Base-by-base conservation (phyloP, 2,888 invertebrate genomes). In the Disparrhopalites patrizii region DNA sequence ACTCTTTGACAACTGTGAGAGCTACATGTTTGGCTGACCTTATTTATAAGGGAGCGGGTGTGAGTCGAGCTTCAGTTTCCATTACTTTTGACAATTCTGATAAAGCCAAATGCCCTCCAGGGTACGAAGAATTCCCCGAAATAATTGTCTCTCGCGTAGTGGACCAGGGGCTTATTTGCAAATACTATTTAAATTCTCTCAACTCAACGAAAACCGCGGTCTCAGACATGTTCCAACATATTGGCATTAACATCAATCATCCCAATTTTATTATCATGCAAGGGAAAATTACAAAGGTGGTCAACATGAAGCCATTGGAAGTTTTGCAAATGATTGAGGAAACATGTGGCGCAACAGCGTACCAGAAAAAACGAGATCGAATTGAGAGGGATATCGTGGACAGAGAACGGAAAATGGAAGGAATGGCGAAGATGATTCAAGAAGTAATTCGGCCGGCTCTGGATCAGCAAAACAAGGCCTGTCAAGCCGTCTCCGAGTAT, bases 231-330 rank as follows among this genome's bases (percentile, higher is more conserved):
- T 99, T 99, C 80, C 92, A 94, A 76, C 94, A 96, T 0, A 90
- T 99, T 5, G 96, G 97, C 78, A 82, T 99, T 40, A 99, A 99
- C 78, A 94, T 99, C 1, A 99, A 99, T 81, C 99, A 99, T 82
- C 99, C 99, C 0, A 97, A 99, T 80, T 99, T 98, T 81, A 85
- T 99, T 36, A 99, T 99, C 77, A 98, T 99, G 98, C 99, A 99
- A 83, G 99, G 99, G 0, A 86, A 95, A 71, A 96, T 99, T 73
- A 98, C 98, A 1, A 98, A 99, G 83, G 98, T 99, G 1, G 82
- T 99, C 28, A 98, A 95, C 79, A 99, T 99, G 98, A 99, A 97
- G 78, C 96, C 99, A 0, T 85, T 87, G 51, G 98, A 99, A 89
- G 91, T 96, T 76, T 82, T 96, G 62, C 90, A 92, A 0, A 96